Evolutionary conservation across 2,797 vertebrate genomes (phyloP).

Genomic region (Lagorchestes hirsutus): DNA sequence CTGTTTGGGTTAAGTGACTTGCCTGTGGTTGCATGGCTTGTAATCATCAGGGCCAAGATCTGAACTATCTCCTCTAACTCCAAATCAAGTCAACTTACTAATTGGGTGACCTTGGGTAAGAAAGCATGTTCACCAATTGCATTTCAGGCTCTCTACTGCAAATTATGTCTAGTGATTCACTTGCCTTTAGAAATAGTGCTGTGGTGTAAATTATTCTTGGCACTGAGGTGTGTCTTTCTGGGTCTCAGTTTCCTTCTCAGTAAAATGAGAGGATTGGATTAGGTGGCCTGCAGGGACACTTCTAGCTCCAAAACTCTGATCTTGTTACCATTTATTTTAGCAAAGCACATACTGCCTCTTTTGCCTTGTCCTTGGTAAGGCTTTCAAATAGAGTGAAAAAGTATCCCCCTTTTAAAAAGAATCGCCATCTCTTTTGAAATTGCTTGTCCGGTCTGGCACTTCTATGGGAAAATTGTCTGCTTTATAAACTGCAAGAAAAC

Average conservation of each 20-base stretch:
- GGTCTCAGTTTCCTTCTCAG: background rate
- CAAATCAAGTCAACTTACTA: background rate
- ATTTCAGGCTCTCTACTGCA: background rate
- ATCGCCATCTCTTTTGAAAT: background rate
- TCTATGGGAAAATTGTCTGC: background rate
- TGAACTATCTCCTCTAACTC: background rate
- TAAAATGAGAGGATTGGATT: background rate
- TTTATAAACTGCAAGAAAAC: background rate
- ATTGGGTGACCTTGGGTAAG: background rate
- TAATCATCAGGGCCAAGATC: background rate
- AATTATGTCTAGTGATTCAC: background rate
- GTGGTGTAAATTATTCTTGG: background rate
- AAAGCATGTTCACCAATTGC: background rate
- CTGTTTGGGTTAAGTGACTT: background rate
- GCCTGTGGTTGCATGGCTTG: background rate
- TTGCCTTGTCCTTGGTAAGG: background rate
- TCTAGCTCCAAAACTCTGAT: background rate
- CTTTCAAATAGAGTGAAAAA: background rate
- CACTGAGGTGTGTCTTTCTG: background rate
- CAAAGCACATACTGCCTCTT: background rate
- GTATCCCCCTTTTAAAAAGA: background rate
- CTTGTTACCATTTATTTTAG: background rate
- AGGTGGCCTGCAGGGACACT: background rate
- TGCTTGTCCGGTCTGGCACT: background rate
- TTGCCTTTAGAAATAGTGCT: background rate